Evolutionary conservation across 2,113 vertebrate species (phyloP).

Genomic region (Rana temporaria): DNA sequence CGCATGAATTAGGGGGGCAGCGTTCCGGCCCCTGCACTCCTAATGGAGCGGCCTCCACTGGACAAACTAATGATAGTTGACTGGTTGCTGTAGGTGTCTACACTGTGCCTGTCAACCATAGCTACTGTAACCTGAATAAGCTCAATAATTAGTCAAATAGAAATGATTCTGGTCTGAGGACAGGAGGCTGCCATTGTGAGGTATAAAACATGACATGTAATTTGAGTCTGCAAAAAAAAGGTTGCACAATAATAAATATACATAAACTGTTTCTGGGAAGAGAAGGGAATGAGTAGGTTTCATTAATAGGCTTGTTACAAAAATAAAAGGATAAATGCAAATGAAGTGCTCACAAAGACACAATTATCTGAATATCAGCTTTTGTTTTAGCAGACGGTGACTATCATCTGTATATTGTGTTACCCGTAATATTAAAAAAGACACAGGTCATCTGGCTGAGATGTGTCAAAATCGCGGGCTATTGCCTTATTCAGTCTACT

Average conservation of each 20-base stretch:
- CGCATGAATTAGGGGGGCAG: no score
- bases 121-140: no score
- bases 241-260: constrained; percentile 28
- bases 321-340: constrained; percentile 33
- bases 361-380: constrained; percentile 49
- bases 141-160: no score
- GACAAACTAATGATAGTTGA: no score
- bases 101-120: no score
- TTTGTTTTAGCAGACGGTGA: constrained; percentile 47
- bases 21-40: no score
- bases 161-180: no score
- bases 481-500: constrained; percentile 50
- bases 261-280: constrained; percentile 38
- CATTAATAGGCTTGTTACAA: constrained; percentile 7
- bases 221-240: background rate
- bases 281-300: constrained; percentile 20
- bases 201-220: no score
- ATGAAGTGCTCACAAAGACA: constrained; percentile 4
- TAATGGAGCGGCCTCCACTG: no score
- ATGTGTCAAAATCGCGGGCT: constrained; percentile 21
- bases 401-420: constrained; percentile 28
- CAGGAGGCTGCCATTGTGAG: no score
- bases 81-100: no score
- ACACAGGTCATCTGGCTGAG: constrained; percentile 43
- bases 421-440: constrained; percentile 52